A percentile compares a stretch with the other conserved stretches of the same genome.
Evolutionary conservation across 2,113 vertebrate genomes (phyloP).

Genomic region (Paedocypris sp.): DNA sequence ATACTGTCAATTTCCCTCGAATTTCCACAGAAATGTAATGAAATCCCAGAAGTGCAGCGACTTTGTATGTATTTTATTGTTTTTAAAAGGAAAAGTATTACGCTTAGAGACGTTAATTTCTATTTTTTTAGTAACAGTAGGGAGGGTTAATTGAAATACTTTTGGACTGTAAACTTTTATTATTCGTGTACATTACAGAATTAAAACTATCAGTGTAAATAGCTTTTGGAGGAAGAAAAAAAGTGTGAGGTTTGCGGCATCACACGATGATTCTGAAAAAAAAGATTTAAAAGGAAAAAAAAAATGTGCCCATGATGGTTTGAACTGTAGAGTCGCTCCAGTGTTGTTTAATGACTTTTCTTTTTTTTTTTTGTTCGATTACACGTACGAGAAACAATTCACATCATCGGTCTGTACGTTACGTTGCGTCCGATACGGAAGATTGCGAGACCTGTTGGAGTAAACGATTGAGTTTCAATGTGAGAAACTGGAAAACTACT

Average conservation of each 20-base stretch:
- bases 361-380: constrained; percentile 17
- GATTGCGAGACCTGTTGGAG: neutral
- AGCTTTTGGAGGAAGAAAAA: constrained; percentile 53
- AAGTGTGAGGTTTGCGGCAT: constrained; percentile 30
- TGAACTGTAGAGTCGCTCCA: neutral
- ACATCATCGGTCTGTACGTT: constrained; percentile 9
- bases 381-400: constrained; percentile 12
- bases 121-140: constrained; percentile 57
- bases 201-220: constrained; percentile 62
- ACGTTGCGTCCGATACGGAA: neutral
- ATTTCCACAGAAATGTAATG: constrained; percentile 41
- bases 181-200: constrained; percentile 65
- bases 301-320: neutral
- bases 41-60: constrained; percentile 47
- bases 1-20: neutral
- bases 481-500: constrained; percentile 61
- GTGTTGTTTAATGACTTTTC: neutral
- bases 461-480: constrained; percentile 28
- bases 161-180: constrained; percentile 67
- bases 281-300: no score
- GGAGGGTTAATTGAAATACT: constrained; percentile 54
- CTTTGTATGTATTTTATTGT: constrained; percentile 55
- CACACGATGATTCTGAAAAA: neutral
- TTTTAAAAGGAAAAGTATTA: constrained; percentile 61
- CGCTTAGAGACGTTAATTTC: constrained; percentile 60